Evolutionary conservation across 2,888 invertebrate species (phyloP).

Genomic region (Eupithecia vulgata): DNA sequence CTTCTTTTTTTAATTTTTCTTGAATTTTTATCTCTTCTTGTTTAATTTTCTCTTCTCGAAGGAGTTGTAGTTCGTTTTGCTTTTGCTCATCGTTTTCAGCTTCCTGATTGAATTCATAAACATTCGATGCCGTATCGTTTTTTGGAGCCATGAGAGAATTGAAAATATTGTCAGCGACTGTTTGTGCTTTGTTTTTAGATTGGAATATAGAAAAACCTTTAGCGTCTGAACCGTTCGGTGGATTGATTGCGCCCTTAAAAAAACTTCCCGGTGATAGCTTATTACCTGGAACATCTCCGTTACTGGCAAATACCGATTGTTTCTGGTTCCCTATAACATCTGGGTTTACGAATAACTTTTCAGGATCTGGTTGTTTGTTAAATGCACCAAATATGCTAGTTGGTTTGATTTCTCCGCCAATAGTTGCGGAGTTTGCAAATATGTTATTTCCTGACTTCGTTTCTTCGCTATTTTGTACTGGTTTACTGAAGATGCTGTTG

Average conservation of each 20-base stretch:
- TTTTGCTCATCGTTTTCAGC: slow-evolving; percentile 48
- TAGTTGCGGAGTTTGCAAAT: slow-evolving; percentile 56
- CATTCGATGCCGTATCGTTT: slow-evolving; percentile 42
- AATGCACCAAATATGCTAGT: slow-evolving; percentile 63
- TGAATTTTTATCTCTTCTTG: slow-evolving; percentile 56
- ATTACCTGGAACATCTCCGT: slow-evolving; percentile 54
- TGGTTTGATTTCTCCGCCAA: slow-evolving; percentile 48
- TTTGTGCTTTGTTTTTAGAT: slow-evolving; percentile 69
- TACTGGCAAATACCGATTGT: slow-evolving; percentile 51
- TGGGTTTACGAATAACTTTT: slow-evolving; percentile 53
- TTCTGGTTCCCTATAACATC: slow-evolving; percentile 41
- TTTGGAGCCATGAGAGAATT: slow-evolving; percentile 56
- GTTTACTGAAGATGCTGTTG: slow-evolving; percentile 22
- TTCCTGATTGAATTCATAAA: slow-evolving; percentile 68
- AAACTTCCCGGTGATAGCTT: slow-evolving; percentile 67
- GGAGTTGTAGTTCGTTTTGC: slow-evolving; percentile 43
- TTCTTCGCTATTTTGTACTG: slow-evolving; percentile 12
- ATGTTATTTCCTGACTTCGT: slow-evolving; percentile 49
- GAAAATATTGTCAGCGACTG: slow-evolving; percentile 69
- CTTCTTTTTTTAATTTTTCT: slow-evolving; percentile 50
- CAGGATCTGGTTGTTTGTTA: slow-evolving; percentile 52
- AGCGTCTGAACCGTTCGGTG: slow-evolving; percentile 53
- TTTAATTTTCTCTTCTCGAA: slow-evolving; percentile 53
- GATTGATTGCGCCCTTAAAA: slow-evolving; percentile 67
- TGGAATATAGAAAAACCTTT: slow-evolving; percentile 68